Base-by-base conservation (phyloP, 2,797 vertebrate genomes). In the Coranthus polyacanthus region DNA sequence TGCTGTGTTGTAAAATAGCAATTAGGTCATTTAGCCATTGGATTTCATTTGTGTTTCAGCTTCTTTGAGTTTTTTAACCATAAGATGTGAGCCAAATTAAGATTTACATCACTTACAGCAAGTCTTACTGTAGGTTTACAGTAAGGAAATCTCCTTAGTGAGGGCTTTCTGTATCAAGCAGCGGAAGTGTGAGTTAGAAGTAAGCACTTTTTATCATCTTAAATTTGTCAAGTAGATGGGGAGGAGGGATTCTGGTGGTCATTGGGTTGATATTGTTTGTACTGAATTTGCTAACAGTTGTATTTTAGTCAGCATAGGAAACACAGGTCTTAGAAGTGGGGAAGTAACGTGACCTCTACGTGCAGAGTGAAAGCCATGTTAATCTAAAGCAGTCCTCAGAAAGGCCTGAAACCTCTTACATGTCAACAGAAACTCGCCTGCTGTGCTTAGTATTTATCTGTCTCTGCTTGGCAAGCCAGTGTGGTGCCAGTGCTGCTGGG, bases 391-490 rank as follows among this genome's bases (percentile, higher is more conserved):
- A 82, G 78, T 64, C 68, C 69, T 84, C 57, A 47, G 80, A 87
- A 78, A 83, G 58, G 85, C 69, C 78, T 78, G 57, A 89, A 86
- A 84, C 85, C 63, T 63, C 61, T 77, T 58, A 45, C 79, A 86
- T 87, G 89, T 90, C 91, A 92, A 90, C 86, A 92, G 90, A 91
- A 84, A 83, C 82, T 39, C 50, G 66, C 75, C 68, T 84, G 87
- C 79, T 72, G 79, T 74, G 83, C 57, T 69, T 59, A 81, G 64
- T 82, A 69, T 92, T 91, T 89, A 81, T 89, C 86, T 87, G 77
- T 67, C 67, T 63, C 67, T 5, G 20, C 81, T 84, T 89, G 83
- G 85, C 86, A 82, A 81, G 84, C 67, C 82, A 71, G 68, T 67
- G 75, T 74, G 81, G 81, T 87, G 87, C 86, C 73, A 78, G 79